Base-by-base conservation (phyloP, 2,113 vertebrate species). In the Phrynosoma platyrhinos region DNA sequence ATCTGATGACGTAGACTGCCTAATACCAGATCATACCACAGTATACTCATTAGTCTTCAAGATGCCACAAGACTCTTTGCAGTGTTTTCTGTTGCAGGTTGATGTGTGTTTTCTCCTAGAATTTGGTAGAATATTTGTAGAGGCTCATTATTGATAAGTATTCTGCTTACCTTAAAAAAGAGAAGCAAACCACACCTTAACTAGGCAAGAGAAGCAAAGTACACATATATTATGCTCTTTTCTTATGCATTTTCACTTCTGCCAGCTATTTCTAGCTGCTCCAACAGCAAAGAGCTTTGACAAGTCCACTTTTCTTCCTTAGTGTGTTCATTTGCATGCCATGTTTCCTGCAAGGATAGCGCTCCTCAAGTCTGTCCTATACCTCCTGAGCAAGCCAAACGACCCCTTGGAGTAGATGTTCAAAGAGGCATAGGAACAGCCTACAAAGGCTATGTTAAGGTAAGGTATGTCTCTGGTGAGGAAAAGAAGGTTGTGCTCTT, bases 241-340 rank as follows among this genome's bases (percentile, higher is more conserved):
- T 32, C 79, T 6, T 85, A 47, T 84, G 16, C 7, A 9, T 89
- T 93, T 68, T 36, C n/a, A 79, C 16, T 86, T 32, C 64, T 47
- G 79, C 72, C 76, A 71, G 30, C 69, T 53, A 2, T 88, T 88
- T 90, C 83, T 62, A 14, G 32, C n/a, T 89, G 81, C 40, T 36
- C 27, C 87, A 58, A 90, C 32, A 52, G 40, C 76, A 92, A 83
- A 87, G 55, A 79, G 0, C 13, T 0, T 87, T 94, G 88, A 90
- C 93, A 87, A 52, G 90, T 91, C 94, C 95, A 85, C 72, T 32
- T 93, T 84, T 92, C 89, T 62, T 93, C 90, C 58, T 89, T 94
- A 99, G 99, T 99, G 89, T 99, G 99, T 91, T 98, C 98, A 3
- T 99, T 99, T 90, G 97, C 98, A 93, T 99, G 98, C 94, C 99